Conservation (phyloP, 2,113 vertebrate species). For the Lagopus leucura region DNA sequence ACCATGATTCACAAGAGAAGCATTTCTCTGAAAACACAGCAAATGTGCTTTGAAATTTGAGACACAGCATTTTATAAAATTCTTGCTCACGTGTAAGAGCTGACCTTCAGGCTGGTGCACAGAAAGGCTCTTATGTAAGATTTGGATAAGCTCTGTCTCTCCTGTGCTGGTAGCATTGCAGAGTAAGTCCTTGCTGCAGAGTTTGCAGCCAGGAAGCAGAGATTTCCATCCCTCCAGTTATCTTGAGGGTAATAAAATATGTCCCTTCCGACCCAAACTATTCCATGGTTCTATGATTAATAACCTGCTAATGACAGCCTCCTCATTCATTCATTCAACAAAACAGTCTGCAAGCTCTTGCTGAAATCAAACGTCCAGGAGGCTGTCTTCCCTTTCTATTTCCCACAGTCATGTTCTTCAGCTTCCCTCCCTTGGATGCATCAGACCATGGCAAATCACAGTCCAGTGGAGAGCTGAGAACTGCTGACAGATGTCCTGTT, state of each 20-base stretch:
- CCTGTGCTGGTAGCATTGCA: not conserved
- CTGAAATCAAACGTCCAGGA: not conserved
- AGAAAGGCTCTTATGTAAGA: not conserved
- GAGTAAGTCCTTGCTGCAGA: not conserved
- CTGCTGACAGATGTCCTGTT: constrained; percentile 60
- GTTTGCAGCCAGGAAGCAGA: not conserved
- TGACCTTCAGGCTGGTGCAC: not conserved
- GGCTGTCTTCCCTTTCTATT: not conserved
- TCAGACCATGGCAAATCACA: not conserved
- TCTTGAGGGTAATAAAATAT: not conserved
- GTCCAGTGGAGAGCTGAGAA: constrained; percentile 57
- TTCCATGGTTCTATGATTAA: not conserved
- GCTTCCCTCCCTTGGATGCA: not conserved
- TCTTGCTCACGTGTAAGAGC: not conserved
- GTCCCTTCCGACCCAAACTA: not conserved
- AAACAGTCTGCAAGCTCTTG: not conserved
- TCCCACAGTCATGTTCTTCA: not conserved
- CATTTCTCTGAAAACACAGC: not conserved
- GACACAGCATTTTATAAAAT: not conserved
- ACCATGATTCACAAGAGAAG: not conserved
- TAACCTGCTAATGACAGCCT: not conserved
- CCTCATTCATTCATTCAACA: not conserved
- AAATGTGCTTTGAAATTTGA: not conserved
- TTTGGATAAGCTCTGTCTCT: not conserved
- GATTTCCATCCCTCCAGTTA: not conserved